Percentiles rank a stretch among this genome's conserved stretches.
Evolutionary conservation across 2,113 vertebrate genomes (phyloP).

Genomic region (Pomatostomus ruficeps): DNA sequence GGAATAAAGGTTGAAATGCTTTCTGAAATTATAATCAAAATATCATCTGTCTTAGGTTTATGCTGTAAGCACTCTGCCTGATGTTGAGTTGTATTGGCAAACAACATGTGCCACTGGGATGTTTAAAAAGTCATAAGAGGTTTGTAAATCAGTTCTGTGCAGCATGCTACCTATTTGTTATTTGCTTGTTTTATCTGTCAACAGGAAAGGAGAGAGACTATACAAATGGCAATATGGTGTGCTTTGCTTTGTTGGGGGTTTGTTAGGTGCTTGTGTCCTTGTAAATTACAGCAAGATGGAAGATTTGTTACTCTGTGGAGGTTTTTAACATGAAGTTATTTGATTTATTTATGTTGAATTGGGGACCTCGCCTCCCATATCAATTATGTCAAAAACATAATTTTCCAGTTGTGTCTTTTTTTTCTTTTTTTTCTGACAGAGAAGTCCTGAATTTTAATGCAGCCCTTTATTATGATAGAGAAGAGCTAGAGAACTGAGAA

Average conservation of each 20-base stretch:
- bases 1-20: constrained; percentile 3
- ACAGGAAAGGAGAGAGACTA: neutral
- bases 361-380: neutral
- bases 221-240: neutral
- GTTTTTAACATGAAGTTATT: neutral
- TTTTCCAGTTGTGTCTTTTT: neutral
- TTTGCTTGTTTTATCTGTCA: constrained; percentile 25
- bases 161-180: neutral
- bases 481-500: neutral
- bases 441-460: neutral
- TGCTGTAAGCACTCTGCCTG: neutral
- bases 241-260: neutral
- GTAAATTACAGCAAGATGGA: neutral
- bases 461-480: neutral
- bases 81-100: constrained; percentile 5
- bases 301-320: neutral
- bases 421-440: neutral
- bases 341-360: neutral
- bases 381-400: neutral
- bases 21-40: constrained; percentile 24
- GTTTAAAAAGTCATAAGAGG: constrained; percentile 11
- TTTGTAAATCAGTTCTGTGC: constrained; percentile 5
- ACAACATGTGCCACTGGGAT: neutral
- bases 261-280: neutral
- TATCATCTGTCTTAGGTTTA: neutral